Percentiles rank a stretch among this genome's conserved stretches.
These are phyloP conservation scores for Melanotaenia maccullochi DNA, from an alignment of 2,797 vertebrate species.

Conservation along the genomic window DNA sequence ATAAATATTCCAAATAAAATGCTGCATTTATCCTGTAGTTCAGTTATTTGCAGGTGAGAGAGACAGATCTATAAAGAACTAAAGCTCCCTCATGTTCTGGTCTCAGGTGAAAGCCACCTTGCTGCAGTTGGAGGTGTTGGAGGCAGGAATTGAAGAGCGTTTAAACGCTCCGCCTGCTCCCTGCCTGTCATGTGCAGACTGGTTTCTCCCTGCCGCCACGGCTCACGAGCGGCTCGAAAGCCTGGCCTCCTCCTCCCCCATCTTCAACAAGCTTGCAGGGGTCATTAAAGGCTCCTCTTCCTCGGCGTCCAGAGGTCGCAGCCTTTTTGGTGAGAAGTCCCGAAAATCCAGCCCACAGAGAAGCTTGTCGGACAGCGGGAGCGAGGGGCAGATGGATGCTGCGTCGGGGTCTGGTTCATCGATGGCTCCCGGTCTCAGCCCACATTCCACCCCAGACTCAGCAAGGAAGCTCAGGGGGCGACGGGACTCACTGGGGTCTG, in stretches of 20 bases:
- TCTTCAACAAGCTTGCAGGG: conserved; percentile 83
- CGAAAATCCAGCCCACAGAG: conserved; percentile 83
- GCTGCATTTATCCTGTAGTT: neutral
- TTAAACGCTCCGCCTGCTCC: conserved; percentile 85
- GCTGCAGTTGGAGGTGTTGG: conserved; percentile 89
- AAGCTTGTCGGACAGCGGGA: conserved; percentile 79
- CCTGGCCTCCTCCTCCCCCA: conserved; percentile 75
- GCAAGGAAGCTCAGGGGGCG: conserved; percentile 70
- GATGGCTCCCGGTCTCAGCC: conserved; percentile 59
- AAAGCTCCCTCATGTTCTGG: neutral
- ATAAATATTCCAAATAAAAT: neutral
- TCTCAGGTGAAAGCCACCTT: conserved; percentile 88
- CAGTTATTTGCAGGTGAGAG: neutral
- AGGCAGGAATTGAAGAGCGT: conserved; percentile 84
- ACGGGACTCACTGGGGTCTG: conserved; percentile 76
- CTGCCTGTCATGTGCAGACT: conserved; percentile 90
- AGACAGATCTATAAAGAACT: neutral
- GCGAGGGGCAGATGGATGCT: conserved; percentile 73
- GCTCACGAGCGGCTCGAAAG: conserved; percentile 84
- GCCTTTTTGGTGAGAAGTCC: conserved; percentile 83
- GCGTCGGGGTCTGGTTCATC: conserved; percentile 49
- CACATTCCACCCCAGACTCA: conserved; percentile 76
- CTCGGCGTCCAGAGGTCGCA: conserved; percentile 74
- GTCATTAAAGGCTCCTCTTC: conserved; percentile 72
- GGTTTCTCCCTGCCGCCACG: conserved; percentile 84